Evolutionary conservation across 1,140 invertebrate species (phyloP).

Genomic region (Drosophila ananassae): DNA sequence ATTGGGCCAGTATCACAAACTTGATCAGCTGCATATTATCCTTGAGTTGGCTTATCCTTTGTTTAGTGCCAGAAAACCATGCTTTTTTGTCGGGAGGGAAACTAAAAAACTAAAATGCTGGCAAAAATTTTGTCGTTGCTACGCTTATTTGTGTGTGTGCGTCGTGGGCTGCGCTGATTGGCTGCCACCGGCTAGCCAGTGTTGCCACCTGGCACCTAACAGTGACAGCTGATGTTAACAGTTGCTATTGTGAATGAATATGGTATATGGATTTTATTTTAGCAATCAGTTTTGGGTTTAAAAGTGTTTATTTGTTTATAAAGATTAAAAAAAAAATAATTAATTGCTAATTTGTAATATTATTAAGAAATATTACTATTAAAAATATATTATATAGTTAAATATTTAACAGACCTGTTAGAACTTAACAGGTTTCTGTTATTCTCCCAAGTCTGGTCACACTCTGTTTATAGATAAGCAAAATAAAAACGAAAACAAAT

Average conservation of each 20-base stretch:
- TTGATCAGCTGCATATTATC: conserved; percentile 63
- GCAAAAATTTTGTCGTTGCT: conserved; percentile 62
- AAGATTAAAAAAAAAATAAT: too few species aligned
- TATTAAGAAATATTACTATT: not conserved
- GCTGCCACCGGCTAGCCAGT: conserved; percentile 38
- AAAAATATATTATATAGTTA: not conserved
- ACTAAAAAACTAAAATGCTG: conserved; percentile 50
- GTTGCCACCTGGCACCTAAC: conserved; percentile 25
- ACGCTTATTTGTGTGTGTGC: conserved; percentile 60
- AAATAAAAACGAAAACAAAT: conserved; percentile 27
- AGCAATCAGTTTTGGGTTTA: not conserved
- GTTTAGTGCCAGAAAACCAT: conserved; percentile 22
- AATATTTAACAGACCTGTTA: not conserved
- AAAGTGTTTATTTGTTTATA: too few species aligned
- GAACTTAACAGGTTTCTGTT: not conserved
- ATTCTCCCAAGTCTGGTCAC: not conserved
- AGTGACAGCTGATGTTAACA: conserved; percentile 40
- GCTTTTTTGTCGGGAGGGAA: conserved; percentile 19
- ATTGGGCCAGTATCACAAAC: conserved; percentile 61
- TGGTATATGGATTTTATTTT: not conserved
- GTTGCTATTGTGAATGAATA: not conserved
- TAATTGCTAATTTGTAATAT: too few species aligned
- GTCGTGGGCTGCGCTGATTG: conserved; percentile 73
- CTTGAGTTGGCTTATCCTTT: conserved; percentile 6
- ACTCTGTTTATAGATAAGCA: not conserved